Evolutionary conservation across 2,888 invertebrate genomes (phyloP), one percentile per base, ranked within the genome.

Genomic region (Syrphus vitripennis): DNA sequence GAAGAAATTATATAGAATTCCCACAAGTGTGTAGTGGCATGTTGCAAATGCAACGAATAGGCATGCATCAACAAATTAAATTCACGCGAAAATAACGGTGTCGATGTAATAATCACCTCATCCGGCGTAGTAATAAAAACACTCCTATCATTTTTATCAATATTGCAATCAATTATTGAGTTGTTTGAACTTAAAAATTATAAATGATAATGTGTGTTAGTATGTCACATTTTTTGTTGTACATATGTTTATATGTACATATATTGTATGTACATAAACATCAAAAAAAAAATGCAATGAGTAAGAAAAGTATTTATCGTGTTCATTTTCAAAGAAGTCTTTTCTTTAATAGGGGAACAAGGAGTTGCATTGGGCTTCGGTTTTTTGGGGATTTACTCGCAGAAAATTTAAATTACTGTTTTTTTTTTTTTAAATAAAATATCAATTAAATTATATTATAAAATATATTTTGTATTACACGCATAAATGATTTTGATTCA

Each of bases 141-240:
- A 57, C 19, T 12, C 29, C 19, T n/a, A 10, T 3, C 4, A 4
- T n/a, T 19, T 57, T 70, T 40, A 48, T 61, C 61, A 63, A 40
- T 63, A 34, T 59, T 72, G 34, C 26, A 72, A 61, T 72, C 65
- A 65, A 65, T 59, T 40, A 53, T 21, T 59, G 65, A 70, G 78
- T 78, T 83, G 61, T 21, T 78, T 78, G 83, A 83, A 78, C 78
- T 78, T 72, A 67, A n/a, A n/a, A n/a, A n/a, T n/a, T n/a, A n/a
- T n/a, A n/a, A 34, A 19, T 34, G 24, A 48, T 50, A 50, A 65
- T 10, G 67, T 50, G 21, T 34, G 48, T 34, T 50, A 67, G 34
- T 48, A 34, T 67, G 31, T 67, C 65, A 45, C 42, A 24, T 6
- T 2, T 31, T 31, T 34, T 19, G 7, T 48, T 12, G 3, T 34